Percentiles rank a stretch among this genome's conserved stretches.
Evolutionary conservation across 2,797 vertebrate species (phyloP).

Genomic region (Columba guinea): DNA sequence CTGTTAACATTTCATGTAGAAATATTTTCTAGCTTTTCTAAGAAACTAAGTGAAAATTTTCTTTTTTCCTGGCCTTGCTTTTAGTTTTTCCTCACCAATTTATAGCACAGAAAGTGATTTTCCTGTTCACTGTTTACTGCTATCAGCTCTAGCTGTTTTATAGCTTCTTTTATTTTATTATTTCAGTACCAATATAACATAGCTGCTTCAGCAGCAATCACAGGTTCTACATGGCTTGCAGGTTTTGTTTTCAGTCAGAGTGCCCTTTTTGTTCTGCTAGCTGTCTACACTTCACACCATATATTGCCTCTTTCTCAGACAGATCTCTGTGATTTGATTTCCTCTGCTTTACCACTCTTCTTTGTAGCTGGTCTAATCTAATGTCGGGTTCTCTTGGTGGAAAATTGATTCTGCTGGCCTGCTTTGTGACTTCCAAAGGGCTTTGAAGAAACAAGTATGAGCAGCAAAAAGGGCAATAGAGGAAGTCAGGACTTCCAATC

Average conservation of each 20-base stretch:
- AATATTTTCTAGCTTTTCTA: neutral
- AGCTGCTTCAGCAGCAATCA: neutral
- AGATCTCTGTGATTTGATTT: slow-evolving; percentile 19
- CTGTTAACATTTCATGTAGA: neutral
- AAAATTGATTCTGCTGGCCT: neutral
- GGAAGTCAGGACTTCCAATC: neutral
- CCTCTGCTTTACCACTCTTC: neutral
- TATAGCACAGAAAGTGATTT: slow-evolving; percentile 19
- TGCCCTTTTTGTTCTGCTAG: slow-evolving; percentile 1
- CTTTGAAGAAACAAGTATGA: neutral
- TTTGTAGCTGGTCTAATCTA: neutral
- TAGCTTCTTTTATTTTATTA: neutral
- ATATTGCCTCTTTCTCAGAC: neutral
- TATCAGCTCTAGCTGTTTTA: neutral
- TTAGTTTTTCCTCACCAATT: neutral
- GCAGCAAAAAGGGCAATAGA: neutral
- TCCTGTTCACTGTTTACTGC: neutral
- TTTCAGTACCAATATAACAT: neutral
- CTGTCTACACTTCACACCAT: neutral
- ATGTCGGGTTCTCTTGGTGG: neutral
- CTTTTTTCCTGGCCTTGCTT: neutral
- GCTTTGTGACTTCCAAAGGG: neutral
- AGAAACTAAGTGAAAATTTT: neutral
- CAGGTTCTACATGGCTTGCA: neutral
- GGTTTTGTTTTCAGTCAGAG: slow-evolving; percentile 14